Evolutionary conservation across 2,888 invertebrate genomes (phyloP).

Genomic region (Barypeithes pellucidus): DNA sequence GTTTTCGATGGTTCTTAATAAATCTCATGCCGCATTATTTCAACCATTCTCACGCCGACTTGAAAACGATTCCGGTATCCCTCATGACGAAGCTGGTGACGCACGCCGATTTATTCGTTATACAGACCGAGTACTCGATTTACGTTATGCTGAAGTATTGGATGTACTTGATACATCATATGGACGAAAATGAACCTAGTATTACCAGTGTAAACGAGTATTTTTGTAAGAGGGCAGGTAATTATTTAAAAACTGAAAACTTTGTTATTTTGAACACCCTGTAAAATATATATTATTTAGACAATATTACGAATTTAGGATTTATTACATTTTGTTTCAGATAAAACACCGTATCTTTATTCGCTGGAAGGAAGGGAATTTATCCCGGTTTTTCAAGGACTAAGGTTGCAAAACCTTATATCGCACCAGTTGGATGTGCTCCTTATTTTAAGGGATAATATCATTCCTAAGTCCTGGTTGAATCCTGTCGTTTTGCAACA

Average conservation of each 20-base stretch:
- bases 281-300: no score
- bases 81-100: constrained; percentile 78
- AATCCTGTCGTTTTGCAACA: constrained; percentile 77
- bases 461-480: constrained; percentile 81
- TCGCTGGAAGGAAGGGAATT: constrained; percentile 76
- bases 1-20: constrained; percentile 80
- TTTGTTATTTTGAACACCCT: no score
- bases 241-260: constrained; percentile 27
- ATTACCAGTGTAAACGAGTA: constrained; percentile 67
- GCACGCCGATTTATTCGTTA: constrained; percentile 80
- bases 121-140: constrained; percentile 86
- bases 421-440: constrained; percentile 81
- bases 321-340: constrained; percentile 56
- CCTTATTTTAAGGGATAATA: constrained; percentile 78
- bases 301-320: no score
- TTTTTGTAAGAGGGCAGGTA: constrained; percentile 70
- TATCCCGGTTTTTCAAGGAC: constrained; percentile 76
- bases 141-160: constrained; percentile 82
- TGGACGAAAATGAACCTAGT: constrained; percentile 58
- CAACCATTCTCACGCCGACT: constrained; percentile 69
- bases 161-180: constrained; percentile 76
- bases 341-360: constrained; percentile 74
- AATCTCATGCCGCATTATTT: constrained; percentile 78
- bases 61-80: constrained; percentile 78
- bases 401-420: constrained; percentile 80